Percentiles rank a stretch among this genome's conserved stretches.
Conservation (phyloP, 1,140 invertebrate species). For the Agraylea sexmaculata region DNA sequence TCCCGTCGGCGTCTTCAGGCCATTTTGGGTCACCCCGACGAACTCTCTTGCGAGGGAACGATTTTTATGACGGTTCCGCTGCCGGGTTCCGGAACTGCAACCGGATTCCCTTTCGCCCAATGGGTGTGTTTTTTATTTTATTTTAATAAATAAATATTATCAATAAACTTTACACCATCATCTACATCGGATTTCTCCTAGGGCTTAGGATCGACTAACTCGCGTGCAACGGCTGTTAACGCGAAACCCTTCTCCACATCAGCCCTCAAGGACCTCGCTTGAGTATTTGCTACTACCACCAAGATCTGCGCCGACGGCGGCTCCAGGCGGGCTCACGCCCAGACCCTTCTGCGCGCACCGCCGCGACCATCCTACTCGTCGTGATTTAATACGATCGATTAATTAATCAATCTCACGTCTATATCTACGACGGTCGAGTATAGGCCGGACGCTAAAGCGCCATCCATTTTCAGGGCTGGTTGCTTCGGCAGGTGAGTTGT, state of each 20-base stretch:
- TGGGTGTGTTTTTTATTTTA: slow-evolving; percentile 34
- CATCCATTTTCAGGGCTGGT: slow-evolving; percentile 87
- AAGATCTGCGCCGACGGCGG: slow-evolving; percentile 71
- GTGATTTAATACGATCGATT: too few species aligned
- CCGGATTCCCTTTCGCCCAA: slow-evolving; percentile 58
- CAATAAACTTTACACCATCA: too few species aligned
- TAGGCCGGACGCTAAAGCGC: slow-evolving; percentile 67
- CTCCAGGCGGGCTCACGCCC: slow-evolving; percentile 64
- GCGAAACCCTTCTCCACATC: slow-evolving; percentile 82
- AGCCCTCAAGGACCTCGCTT: slow-evolving; percentile 70
- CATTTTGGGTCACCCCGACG: slow-evolving; percentile 36
- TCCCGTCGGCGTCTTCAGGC: slow-evolving; percentile 57
- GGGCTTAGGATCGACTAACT: slow-evolving; percentile 76
- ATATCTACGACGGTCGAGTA: too few species aligned
- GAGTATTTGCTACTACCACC: slow-evolving; percentile 80
- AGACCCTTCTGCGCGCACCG: slow-evolving; percentile 60
- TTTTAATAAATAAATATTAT: too few species aligned
- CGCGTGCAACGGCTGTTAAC: slow-evolving; percentile 80
- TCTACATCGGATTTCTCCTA: slow-evolving; percentile 46
- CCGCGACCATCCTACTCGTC: slow-evolving; percentile 64
- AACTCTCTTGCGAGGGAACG: slow-evolving; percentile 42
- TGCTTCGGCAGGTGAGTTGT: slow-evolving; percentile 82
- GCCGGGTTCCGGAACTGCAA: slow-evolving; percentile 62
- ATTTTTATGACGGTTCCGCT: slow-evolving; percentile 53
- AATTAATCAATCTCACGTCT: too few species aligned